A percentile compares a stretch with the other conserved stretches of the same genome.
These are phyloP conservation scores for Pegoplata infirma DNA, from an alignment of 2,888 invertebrate species.

Conservation along the genomic window DNA sequence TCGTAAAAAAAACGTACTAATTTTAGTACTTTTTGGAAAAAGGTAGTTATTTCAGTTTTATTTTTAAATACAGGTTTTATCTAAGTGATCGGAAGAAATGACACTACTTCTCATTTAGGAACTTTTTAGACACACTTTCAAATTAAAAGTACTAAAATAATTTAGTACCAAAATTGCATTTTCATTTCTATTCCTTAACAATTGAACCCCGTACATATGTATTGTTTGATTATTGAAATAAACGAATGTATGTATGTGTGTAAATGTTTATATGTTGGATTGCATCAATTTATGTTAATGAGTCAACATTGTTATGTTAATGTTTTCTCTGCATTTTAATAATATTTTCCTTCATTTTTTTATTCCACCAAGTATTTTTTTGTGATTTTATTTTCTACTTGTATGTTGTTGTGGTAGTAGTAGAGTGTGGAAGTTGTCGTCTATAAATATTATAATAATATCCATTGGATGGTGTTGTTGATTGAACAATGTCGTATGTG, in stretches of 20 bases:
- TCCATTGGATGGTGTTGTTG: conserved; percentile 47
- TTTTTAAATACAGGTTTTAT: too few species aligned
- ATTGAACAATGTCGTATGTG: conserved; percentile 48
- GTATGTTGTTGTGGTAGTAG: not conserved
- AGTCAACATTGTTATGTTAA: conserved; percentile 76
- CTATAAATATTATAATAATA: conserved; percentile 53
- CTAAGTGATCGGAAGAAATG: too few species aligned
- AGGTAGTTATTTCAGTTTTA: too few species aligned
- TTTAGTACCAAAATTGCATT: too few species aligned
- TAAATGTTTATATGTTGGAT: conserved; percentile 43
- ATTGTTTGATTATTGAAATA: conserved; percentile 26
- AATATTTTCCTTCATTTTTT: not conserved
- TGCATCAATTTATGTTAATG: conserved; percentile 70
- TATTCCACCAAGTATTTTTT: not conserved
- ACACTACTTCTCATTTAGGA: too few species aligned
- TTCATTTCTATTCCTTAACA: too few species aligned
- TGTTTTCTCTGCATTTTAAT: conserved; percentile 64
- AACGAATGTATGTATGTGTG: too few species aligned
- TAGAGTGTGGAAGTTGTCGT: conserved; percentile 24
- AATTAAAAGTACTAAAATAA: too few species aligned
- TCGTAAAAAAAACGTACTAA: too few species aligned
- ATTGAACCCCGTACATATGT: not conserved
- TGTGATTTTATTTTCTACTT: conserved; percentile 32
- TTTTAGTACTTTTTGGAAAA: too few species aligned
- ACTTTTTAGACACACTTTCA: too few species aligned